Percentiles rank a stretch among this genome's conserved stretches.
Evolutionary conservation across 2,888 invertebrate species (phyloP).

Genomic region (Malthinus seriepunctatus): DNA sequence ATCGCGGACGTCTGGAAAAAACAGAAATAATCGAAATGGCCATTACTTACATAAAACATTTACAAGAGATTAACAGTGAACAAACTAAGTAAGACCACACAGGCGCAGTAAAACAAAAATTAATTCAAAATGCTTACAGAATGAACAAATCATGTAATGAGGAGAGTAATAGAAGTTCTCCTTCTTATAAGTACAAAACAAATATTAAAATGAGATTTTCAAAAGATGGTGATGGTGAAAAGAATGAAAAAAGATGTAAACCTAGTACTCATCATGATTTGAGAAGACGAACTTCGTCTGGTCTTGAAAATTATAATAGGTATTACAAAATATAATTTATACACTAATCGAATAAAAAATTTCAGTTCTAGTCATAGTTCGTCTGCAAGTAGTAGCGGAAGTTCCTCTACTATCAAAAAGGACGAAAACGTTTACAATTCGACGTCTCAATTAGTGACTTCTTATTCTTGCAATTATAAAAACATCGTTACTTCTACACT

Average conservation of each 20-base stretch:
- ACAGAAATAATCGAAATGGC: conserved; percentile 99
- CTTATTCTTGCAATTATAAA: not conserved
- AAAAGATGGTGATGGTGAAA: conserved; percentile 52
- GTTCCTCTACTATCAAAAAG: not conserved
- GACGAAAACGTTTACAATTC: not conserved
- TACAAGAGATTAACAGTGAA: conserved; percentile 67
- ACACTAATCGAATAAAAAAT: too few relatives aligned
- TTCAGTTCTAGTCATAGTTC: conserved; percentile 50
- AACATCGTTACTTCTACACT: not conserved
- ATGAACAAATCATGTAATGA: not conserved
- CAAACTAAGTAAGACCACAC: not conserved
- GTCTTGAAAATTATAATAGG: conserved; percentile 58
- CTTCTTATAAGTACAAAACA: conserved; percentile 92
- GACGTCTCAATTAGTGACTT: not conserved
- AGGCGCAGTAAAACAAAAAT: not conserved
- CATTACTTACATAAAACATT: conserved; percentile 88
- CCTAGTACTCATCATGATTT: conserved; percentile 21
- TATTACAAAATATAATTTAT: conserved; percentile 22
- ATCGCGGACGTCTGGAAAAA: conserved; percentile 93
- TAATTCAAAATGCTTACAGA: not conserved
- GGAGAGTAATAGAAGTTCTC: conserved; percentile 4
- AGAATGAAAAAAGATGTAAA: conserved; percentile 28
- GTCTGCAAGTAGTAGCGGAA: conserved; percentile 47
- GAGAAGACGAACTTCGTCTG: conserved; percentile 46
- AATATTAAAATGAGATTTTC: conserved; percentile 87